Conservation (phyloP, 2,797 vertebrate species). For the Sparidentex hasta region DNA sequence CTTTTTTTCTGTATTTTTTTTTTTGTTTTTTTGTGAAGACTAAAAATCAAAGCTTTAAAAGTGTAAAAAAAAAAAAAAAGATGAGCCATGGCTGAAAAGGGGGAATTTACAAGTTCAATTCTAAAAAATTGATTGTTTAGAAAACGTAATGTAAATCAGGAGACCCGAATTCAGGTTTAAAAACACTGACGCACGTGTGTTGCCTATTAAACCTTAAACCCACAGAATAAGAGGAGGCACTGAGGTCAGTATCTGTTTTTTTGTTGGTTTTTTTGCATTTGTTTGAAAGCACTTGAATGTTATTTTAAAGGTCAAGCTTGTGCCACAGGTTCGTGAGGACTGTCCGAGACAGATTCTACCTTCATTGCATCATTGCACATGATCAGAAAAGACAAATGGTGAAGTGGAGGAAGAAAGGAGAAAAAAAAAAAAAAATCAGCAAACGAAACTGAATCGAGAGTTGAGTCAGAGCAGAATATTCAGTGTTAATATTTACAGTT, state of each 20-base stretch:
- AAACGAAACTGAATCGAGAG: constrained; percentile 39
- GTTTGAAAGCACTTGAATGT: constrained; percentile 69
- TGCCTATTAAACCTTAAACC: constrained; percentile 47
- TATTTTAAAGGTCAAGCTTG: constrained; percentile 68
- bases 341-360: constrained; percentile 85
- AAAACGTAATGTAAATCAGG: constrained; percentile 54
- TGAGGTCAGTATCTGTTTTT: constrained; percentile 73
- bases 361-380: constrained; percentile 90
- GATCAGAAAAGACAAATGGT: constrained; percentile 44
- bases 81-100: constrained; percentile 27
- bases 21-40: constrained; percentile 10
- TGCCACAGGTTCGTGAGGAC: constrained; percentile 78
- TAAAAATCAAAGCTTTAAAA: constrained; percentile 34
- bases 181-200: constrained; percentile 25
- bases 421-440: constrained; percentile 16
- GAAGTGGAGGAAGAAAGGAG: constrained; percentile 1
- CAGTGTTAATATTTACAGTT: constrained; percentile 73
- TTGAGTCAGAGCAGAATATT: constrained; percentile 53
- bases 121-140: constrained; percentile 33
- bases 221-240: constrained; percentile 90
- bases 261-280: constrained; percentile 73
- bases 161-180: constrained; percentile 43
- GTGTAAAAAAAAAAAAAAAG: constrained; percentile 38
- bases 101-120: constrained; percentile 32
- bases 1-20: not conserved